Conservation (phyloP, 2,888 invertebrate species). For the Drosophila percnosoma region DNA sequence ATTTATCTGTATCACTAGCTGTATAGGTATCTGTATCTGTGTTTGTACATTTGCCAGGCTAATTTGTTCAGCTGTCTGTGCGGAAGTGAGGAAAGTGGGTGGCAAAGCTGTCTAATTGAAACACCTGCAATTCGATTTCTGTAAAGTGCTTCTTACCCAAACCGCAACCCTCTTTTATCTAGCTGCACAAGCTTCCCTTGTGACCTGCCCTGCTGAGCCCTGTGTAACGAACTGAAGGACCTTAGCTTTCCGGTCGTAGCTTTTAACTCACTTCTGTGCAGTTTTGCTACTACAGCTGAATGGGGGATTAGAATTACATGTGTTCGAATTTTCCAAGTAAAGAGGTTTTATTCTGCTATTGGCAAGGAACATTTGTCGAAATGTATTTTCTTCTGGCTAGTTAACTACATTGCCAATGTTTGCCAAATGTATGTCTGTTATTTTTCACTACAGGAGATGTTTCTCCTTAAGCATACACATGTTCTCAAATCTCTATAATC, state of each 20-base stretch:
- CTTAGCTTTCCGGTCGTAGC: slow-evolving; percentile 4
- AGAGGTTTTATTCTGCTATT: not conserved
- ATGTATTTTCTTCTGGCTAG: not conserved
- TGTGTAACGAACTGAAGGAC: slow-evolving; percentile 5
- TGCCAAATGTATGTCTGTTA: not conserved
- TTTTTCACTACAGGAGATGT: not conserved
- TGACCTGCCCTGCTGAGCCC: slow-evolving; percentile 8
- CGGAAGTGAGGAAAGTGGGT: slow-evolving; percentile 46
- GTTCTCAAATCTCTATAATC: not conserved
- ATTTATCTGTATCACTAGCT: not conserved
- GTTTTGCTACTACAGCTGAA: not conserved
- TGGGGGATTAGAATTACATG: not conserved
- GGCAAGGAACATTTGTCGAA: not conserved
- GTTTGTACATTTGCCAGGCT: slow-evolving; percentile 17
- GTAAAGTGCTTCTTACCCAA: not conserved
- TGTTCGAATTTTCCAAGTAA: not conserved
- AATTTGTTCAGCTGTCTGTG: slow-evolving; percentile 34
- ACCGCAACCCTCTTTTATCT: not conserved
- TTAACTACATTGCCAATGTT: not conserved
- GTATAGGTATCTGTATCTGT: not conserved
- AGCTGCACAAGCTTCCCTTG: not conserved
- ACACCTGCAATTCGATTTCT: slow-evolving; percentile 39
- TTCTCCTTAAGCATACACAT: not conserved
- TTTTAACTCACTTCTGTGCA: not conserved
- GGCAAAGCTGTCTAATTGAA: slow-evolving; percentile 58